phyloP scores from a whole-genome alignment of 2,888 invertebrate genomes.

The Pollenia griseotomentosa region DNA sequence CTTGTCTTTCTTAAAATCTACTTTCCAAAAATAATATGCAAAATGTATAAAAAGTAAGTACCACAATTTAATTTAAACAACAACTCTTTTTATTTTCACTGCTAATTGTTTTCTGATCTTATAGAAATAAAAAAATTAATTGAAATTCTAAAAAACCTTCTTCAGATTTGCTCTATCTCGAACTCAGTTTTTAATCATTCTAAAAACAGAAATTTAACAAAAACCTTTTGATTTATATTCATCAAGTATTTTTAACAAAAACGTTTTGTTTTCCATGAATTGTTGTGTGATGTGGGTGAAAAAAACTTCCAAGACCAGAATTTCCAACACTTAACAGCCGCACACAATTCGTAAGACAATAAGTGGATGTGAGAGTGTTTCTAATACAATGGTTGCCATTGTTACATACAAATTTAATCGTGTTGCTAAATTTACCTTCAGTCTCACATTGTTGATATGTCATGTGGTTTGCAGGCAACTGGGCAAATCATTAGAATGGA shows the following conservation, averaged over 20 bases:
- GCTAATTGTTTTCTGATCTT: too few relatives aligned
- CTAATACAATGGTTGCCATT: slow-evolving; percentile 1
- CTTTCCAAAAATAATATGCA: too few relatives aligned
- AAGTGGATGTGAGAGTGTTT: background rate
- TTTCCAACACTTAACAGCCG: background rate
- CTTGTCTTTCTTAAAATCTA: too few relatives aligned
- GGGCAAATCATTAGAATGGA: slow-evolving; percentile 21
- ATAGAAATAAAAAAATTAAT: too few relatives aligned
- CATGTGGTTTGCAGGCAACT: slow-evolving; percentile 50
- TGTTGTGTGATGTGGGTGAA: slow-evolving; percentile 10
- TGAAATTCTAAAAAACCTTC: too few relatives aligned
- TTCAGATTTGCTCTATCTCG: too few relatives aligned
- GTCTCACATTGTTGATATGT: slow-evolving; percentile 57
- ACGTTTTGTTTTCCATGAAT: background rate
- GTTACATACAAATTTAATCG: slow-evolving; percentile 5
- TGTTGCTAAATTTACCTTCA: slow-evolving; percentile 45
- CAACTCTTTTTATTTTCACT: too few relatives aligned
- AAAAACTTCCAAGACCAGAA: background rate
- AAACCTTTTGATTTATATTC: too few relatives aligned
- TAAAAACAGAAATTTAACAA: too few relatives aligned
- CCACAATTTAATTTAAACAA: too few relatives aligned
- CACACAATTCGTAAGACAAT: background rate
- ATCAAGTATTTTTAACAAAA: background rate
- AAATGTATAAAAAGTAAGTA: too few relatives aligned
- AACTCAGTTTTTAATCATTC: too few relatives aligned